Percentiles rank a stretch among this genome's conserved stretches.
Evolutionary conservation across 2,888 invertebrate genomes (phyloP).

Genomic region (Philereme transversata): DNA sequence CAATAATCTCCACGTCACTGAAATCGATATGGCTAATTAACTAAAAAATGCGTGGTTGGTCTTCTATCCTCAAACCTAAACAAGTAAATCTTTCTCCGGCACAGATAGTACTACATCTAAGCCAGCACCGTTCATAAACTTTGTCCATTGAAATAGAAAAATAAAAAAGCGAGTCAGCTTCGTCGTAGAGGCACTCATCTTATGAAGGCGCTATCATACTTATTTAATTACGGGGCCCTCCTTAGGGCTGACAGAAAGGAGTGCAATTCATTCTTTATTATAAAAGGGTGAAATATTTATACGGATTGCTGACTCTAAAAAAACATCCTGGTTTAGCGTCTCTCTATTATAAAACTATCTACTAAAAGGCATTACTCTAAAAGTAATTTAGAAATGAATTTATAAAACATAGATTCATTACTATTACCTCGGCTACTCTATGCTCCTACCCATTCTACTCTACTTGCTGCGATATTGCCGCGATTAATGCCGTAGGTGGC

Average conservation of each 20-base stretch:
- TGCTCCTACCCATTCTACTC: too few species aligned
- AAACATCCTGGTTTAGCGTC: neutral
- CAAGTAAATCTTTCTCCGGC: conserved; percentile 9
- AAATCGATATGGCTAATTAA: conserved; percentile 69
- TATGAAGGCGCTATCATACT: conserved; percentile 43
- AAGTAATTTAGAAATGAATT: too few species aligned
- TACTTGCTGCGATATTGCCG: too few species aligned
- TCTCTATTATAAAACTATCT: neutral
- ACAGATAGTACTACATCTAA: conserved; percentile 7
- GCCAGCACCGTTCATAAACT: conserved; percentile 10
- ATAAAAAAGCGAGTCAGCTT: conserved; percentile 38
- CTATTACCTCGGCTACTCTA: too few species aligned
- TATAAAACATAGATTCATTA: too few species aligned
- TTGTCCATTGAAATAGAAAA: conserved; percentile 24
- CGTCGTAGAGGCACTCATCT: conserved; percentile 33
- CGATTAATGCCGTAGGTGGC: too few species aligned
- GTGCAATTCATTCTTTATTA: conserved; percentile 42
- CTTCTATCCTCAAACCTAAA: conserved; percentile 7
- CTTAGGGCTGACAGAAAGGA: conserved; percentile 39
- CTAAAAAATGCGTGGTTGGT: conserved; percentile 35
- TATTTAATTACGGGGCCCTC: conserved; percentile 49
- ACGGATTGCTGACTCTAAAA: conserved; percentile 22
- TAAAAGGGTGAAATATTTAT: conserved; percentile 42
- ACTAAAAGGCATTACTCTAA: too few species aligned
- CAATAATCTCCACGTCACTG: conserved; percentile 26